Percentiles rank a stretch among this genome's conserved stretches.
These are phyloP conservation scores for Argyrosomus japonicus DNA, from an alignment of 2,113 vertebrate species.

Conservation along the genomic window DNA sequence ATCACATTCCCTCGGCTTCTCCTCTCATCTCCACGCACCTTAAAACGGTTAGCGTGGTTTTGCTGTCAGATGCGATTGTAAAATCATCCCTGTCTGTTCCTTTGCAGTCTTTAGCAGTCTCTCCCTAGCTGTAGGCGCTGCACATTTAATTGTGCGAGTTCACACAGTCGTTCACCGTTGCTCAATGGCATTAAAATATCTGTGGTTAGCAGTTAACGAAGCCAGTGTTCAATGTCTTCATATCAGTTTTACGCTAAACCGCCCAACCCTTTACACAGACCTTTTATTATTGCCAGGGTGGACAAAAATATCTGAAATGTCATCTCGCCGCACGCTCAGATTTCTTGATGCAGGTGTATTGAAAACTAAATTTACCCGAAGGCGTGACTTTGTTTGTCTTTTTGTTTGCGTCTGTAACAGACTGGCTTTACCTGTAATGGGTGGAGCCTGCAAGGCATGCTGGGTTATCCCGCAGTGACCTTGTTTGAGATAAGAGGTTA, in stretches of 20 bases:
- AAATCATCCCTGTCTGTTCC: not conserved
- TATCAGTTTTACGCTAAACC: not conserved
- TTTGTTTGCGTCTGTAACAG: not conserved
- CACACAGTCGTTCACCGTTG: not conserved
- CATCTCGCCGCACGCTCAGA: not conserved
- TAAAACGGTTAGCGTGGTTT: constrained; percentile 2
- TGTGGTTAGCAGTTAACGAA: not conserved
- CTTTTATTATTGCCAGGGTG: not conserved
- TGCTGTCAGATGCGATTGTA: constrained; percentile 21
- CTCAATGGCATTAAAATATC: not conserved
- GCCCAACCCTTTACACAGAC: not conserved
- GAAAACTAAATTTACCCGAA: not conserved
- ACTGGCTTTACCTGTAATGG: not conserved
- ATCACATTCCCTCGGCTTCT: not conserved
- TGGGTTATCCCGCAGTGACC: not conserved
- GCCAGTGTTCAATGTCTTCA: not conserved
- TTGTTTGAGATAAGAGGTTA: not conserved
- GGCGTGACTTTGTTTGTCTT: not conserved
- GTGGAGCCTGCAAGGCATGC: not conserved
- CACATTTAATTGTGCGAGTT: not conserved
- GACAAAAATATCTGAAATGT: not conserved
- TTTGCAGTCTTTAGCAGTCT: not conserved
- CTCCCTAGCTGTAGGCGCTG: not conserved
- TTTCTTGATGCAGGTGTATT: not conserved
- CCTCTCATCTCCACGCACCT: not conserved